A percentile compares a stretch with the other conserved stretches of the same genome.
Conservation (phyloP, 2,888 invertebrate species). For the Atethmia centrago region DNA sequence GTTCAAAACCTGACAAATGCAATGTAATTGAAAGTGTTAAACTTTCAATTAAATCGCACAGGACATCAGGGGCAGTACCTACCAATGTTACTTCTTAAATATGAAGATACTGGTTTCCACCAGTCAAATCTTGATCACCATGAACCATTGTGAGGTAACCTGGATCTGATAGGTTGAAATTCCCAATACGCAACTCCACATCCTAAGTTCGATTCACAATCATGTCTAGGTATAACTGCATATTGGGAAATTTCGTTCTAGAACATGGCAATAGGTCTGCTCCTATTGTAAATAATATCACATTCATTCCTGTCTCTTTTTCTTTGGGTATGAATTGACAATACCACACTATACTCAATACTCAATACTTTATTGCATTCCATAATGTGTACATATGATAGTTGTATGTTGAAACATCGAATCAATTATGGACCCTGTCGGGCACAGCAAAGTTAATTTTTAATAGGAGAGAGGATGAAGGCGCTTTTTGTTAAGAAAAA, state of each 20-base stretch:
- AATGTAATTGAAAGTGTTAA: too few relatives aligned
- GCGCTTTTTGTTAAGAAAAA: too few relatives aligned
- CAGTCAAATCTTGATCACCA: not conserved
- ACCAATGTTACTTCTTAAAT: not conserved
- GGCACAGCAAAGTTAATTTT: too few relatives aligned
- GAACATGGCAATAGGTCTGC: not conserved
- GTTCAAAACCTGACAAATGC: too few relatives aligned
- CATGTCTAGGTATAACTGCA: not conserved
- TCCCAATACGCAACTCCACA: too few relatives aligned
- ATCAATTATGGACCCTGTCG: too few relatives aligned
- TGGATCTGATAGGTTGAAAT: not conserved
- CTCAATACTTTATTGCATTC: too few relatives aligned
- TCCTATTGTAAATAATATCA: not conserved
- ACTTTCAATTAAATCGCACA: not conserved
- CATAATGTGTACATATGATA: too few relatives aligned
- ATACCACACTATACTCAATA: too few relatives aligned
- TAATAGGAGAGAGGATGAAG: too few relatives aligned
- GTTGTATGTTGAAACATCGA: too few relatives aligned
- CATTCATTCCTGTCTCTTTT: not conserved
- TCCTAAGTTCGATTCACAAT: not conserved
- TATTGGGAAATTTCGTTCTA: not conserved
- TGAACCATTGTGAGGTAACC: not conserved
- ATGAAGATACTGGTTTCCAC: not conserved
- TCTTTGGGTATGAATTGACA: not conserved
- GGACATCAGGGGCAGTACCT: not conserved